Evolutionary conservation across 64 coral and sea anemone species (phyloP), one percentile per base, ranked within the genome.

Genomic region (Porites lutea): DNA sequence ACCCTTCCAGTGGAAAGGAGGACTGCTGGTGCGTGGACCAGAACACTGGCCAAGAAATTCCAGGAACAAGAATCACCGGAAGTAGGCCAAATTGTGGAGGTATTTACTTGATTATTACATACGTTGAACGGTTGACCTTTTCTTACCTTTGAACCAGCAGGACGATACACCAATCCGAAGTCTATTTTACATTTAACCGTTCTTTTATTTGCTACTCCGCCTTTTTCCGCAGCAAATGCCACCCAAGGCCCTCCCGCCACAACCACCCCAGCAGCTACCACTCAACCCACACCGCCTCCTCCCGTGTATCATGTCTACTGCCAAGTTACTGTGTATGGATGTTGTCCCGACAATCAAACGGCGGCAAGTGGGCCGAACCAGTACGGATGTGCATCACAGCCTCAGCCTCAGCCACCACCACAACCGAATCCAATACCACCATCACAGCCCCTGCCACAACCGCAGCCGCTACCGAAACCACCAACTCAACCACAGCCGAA

Each of bases 21-120:
- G 82, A 90, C 72, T 97, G 95, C 19, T 97, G 95, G 95, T 97
- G 95, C 71, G 95, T 97, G 57, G 86, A 97, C 19, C 79, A 94
- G 61, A 71, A 91, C 7, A 87, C 80, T 7, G 95, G 95, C 18
- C 79, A 72, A 5, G 95, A 97, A 60, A 48, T 87, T 68, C 37
- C 83, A 71, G 95, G 88, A 58, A 97, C 92, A 3, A 77, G 92
- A 7, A 8, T 94, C 4, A 85, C 13, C 13, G 88, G 80, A 52
- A 27, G 49, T 6, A 88, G 51, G 55, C 95, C 95, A 18, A 87
- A 88, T 5, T 97, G 95, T 21, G 46, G 48, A 79, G 91, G 93
- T 95, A 87, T 18, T 65, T 52, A 71, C 59, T 37, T 37, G 27
- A 37, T 37, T 37, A 37, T 37, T 37, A 37, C 27, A 37, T 37